Evolutionary conservation across 2,888 invertebrate genomes (phyloP).

Genomic region (Sphaerophoria rueppellii): DNA sequence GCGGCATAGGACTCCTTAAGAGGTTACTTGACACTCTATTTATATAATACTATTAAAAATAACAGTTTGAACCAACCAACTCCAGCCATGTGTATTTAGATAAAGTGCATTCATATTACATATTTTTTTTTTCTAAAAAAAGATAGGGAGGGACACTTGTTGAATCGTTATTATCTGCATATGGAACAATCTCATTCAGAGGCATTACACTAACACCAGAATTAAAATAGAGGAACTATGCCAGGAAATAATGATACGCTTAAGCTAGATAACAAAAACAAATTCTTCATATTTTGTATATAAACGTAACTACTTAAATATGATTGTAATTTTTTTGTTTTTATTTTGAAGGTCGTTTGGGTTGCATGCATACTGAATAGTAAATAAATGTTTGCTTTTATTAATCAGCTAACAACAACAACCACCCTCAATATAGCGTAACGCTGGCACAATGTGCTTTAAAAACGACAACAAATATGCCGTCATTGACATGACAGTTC

Average conservation of each 20-base stretch:
- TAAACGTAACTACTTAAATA: slow-evolving; percentile 15
- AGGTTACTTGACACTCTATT: too few relatives aligned
- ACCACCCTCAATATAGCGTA: slow-evolving; percentile 13
- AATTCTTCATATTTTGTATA: neutral
- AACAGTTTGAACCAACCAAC: too few relatives aligned
- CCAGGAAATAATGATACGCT: slow-evolving; percentile 43
- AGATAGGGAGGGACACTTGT: slow-evolving; percentile 7
- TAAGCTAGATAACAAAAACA: slow-evolving; percentile 1
- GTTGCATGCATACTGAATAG: slow-evolving; percentile 11
- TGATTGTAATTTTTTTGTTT: neutral
- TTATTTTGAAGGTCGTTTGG: slow-evolving; percentile 38
- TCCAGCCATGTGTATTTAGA: neutral
- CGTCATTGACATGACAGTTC: slow-evolving; percentile 47
- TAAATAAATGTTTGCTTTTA: slow-evolving; percentile 42
- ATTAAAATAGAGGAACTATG: slow-evolving; percentile 25
- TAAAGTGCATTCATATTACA: slow-evolving; percentile 12
- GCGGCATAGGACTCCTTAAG: too few relatives aligned
- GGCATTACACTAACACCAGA: slow-evolving; percentile 8
- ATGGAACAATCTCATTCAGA: slow-evolving; percentile 6
- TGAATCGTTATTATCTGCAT: slow-evolving; percentile 6
- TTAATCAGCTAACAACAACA: slow-evolving; percentile 28
- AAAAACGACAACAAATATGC: neutral
- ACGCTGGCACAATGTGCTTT: neutral
- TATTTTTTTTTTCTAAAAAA: slow-evolving; percentile 17
- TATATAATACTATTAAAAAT: too few relatives aligned